Base-by-base conservation (phyloP, 2,113 vertebrate genomes). In the Petrocephalus zakoni region DNA sequence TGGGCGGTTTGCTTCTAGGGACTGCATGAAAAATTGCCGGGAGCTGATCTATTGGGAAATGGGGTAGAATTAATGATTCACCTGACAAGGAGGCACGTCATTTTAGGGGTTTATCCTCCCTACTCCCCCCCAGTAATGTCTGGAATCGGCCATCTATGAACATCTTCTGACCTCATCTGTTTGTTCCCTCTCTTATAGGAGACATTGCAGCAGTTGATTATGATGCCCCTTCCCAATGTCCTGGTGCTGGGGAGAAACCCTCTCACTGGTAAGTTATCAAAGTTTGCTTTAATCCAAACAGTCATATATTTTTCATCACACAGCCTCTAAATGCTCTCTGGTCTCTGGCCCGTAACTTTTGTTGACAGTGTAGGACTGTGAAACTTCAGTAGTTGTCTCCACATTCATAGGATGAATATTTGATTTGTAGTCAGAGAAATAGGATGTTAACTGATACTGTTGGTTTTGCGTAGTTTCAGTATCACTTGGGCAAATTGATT, bases 171-270 rank as follows among this genome's bases (percentile, higher is more conserved):
- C 52, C 52, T 53, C 22, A 29, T 86, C 52, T 55, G 52, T 85
- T 25, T 90, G 90, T 42, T 92, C 83, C 91, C 90, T 81, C 88
- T 91, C 91, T 94, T 91, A 34, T 92, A 99, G 98, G 98, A 99
- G 92, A 97, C 91, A 89, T 96, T 99, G 90, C 98, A 99, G 93
- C 98, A 99, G 91, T 93, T 99, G 92, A 97, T 99, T 88, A 97
- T 99, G 97, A 99, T 99, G 98, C 96, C 97, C 91, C 94, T 99
- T 92, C 98, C 98, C 90, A 97, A 99, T 89, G 96, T 99, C 87
- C 94, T 99, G 94, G 95, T 97, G 88, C 96, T 99, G 91, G 98
- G 98, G 87, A 96, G 97, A 93, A 97, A 96, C 92, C 98, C 98
- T 68, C 97, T 99, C 91, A 96, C 96, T 91, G 97, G 97, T 98